Percentiles rank a stretch among this genome's conserved stretches.
These are phyloP conservation scores for Acanthococcus lagerstroemiae DNA, from an alignment of 2,888 invertebrate genomes.

Conservation along the genomic window DNA sequence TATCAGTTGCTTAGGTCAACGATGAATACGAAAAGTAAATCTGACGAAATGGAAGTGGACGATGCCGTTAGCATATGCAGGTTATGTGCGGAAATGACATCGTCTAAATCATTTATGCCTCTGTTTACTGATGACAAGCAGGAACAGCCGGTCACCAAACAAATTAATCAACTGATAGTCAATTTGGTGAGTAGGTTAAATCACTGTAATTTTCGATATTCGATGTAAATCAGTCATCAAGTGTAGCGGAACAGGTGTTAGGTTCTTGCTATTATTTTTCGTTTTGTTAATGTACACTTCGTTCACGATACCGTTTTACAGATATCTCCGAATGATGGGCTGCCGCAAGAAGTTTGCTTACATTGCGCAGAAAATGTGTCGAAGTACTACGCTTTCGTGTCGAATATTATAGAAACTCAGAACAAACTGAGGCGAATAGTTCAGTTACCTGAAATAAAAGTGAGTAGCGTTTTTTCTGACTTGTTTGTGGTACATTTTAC, in stretches of 20 bases:
- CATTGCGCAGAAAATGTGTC: conserved; percentile 11
- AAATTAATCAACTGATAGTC: conserved; percentile 13
- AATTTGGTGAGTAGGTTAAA: conserved; percentile 1
- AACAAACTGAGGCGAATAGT: conserved; percentile 6
- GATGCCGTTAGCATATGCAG: not conserved
- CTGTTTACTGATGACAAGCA: not conserved
- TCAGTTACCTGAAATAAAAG: not conserved
- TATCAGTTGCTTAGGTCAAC: not conserved
- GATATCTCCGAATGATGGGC: conserved; percentile 13
- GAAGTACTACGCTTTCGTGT: conserved; percentile 2
- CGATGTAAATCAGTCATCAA: not conserved
- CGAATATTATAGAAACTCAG: conserved; percentile 12
- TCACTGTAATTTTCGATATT: not conserved
- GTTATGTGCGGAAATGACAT: conserved; percentile 7
- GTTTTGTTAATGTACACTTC: not conserved
- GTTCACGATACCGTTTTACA: not conserved
- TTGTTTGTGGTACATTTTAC: too few species aligned
- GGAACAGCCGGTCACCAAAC: conserved; percentile 1
- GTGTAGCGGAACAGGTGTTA: not conserved
- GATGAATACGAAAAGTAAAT: not conserved
- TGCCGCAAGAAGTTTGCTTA: conserved; percentile 15
- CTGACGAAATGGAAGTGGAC: not conserved
- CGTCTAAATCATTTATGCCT: not conserved
- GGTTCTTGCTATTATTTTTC: not conserved
- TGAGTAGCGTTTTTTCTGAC: not conserved